A percentile compares a stretch with the other conserved stretches of the same genome.
These are phyloP conservation scores for Emesis russula DNA, from an alignment of 2,888 invertebrate genomes.

Conservation along the genomic window DNA sequence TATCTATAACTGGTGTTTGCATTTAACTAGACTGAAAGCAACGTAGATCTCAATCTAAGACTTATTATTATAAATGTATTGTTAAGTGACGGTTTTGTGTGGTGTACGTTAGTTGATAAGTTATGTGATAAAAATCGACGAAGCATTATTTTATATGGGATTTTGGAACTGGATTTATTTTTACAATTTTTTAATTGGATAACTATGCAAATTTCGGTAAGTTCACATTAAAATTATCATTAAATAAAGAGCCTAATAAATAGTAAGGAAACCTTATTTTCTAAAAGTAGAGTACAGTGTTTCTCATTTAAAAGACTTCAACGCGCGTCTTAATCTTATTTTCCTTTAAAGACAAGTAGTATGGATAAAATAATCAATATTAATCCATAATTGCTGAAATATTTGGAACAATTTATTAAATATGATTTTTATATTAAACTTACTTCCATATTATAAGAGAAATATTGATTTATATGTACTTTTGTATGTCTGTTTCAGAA, in stretches of 20 bases:
- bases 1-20: constrained; percentile 91
- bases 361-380: too few relatives aligned
- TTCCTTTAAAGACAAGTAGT: neutral
- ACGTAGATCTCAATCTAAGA: constrained; percentile 95
- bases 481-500: neutral
- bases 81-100: constrained; percentile 94
- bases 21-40: constrained; percentile 94
- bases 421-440: neutral
- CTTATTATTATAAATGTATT: constrained; percentile 93
- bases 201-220: constrained; percentile 92
- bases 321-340: constrained; percentile 91
- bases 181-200: constrained; percentile 89
- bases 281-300: neutral
- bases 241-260: constrained; percentile 8
- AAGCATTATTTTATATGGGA: constrained; percentile 91
- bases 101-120: constrained; percentile 92
- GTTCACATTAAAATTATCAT: constrained; percentile 87
- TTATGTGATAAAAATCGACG: constrained; percentile 92
- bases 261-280: neutral
- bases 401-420: too few relatives aligned
- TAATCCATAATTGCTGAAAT: too few relatives aligned
- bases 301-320: constrained; percentile 94
- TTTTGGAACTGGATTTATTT: constrained; percentile 92
- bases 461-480: neutral
- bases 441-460: neutral